These are phyloP conservation scores for Neodiprion fabricii DNA, from an alignment of 1,140 invertebrate genomes.

Conservation along the genomic window DNA sequence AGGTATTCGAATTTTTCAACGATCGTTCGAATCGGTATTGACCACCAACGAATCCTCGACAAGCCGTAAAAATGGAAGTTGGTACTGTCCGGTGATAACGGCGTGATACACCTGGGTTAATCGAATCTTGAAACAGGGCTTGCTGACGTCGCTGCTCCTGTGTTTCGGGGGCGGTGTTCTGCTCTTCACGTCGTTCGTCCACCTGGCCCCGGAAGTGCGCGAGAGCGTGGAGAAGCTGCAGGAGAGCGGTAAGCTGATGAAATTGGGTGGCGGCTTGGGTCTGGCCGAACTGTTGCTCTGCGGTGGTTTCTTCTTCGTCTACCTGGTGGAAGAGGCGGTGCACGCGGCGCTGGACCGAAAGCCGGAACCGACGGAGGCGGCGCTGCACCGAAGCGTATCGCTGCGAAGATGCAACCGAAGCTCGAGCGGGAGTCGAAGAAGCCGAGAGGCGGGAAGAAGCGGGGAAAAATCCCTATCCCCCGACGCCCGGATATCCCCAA, in stretches of 20 bases:
- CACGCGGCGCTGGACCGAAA: constrained; percentile 65
- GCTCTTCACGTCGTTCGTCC: constrained; percentile 78
- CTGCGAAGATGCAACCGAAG: constrained; percentile 60
- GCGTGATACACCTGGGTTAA: too few relatives aligned
- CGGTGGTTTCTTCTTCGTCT: constrained; percentile 76
- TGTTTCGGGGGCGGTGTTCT: constrained; percentile 85
- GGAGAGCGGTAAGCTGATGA: constrained; percentile 48
- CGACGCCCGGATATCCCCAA: neutral
- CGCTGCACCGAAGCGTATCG: constrained; percentile 66
- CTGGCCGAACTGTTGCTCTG: constrained; percentile 74
- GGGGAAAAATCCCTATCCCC: neutral
- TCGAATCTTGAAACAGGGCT: constrained; percentile 48
- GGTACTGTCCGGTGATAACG: too few relatives aligned
- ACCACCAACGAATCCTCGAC: too few relatives aligned
- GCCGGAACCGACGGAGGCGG: constrained; percentile 58
- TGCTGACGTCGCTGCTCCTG: constrained; percentile 68
- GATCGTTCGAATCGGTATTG: too few relatives aligned
- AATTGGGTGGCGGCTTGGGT: constrained; percentile 55
- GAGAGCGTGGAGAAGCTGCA: constrained; percentile 61
- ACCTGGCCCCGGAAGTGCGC: constrained; percentile 79
- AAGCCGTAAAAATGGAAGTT: too few relatives aligned
- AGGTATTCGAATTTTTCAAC: too few relatives aligned
- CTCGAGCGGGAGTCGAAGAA: constrained; percentile 1
- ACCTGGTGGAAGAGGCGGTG: constrained; percentile 75
- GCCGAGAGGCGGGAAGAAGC: neutral